phyloP scores from a whole-genome alignment of 2,888 invertebrate genomes.

The Drosophila acutilabella region DNA sequence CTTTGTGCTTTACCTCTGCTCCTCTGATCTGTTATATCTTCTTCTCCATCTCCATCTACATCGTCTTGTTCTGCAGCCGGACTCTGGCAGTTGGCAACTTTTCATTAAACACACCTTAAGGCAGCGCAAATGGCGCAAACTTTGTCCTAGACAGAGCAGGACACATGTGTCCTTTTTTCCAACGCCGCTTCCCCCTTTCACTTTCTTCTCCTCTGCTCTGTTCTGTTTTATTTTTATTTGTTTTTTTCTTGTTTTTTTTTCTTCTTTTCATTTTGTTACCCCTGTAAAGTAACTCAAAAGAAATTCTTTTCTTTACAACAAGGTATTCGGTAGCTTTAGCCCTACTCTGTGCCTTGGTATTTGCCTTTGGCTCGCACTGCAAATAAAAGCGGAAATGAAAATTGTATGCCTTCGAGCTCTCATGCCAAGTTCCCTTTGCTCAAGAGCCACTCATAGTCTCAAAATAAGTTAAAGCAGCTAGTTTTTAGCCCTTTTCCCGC shows the following conservation, averaged over 20 bases:
- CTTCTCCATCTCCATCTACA: conserved; percentile 1
- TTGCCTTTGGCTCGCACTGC: conserved; percentile 57
- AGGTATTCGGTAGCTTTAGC: conserved; percentile 44
- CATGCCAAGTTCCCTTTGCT: conserved; percentile 26
- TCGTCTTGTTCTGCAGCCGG: conserved; percentile 30
- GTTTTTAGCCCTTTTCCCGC: conserved; percentile 11
- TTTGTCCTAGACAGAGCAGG: conserved; percentile 57
- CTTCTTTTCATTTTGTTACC: conserved; percentile 26
- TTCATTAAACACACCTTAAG: conserved; percentile 79
- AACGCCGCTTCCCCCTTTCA: conserved; percentile 7
- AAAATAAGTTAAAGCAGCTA: conserved; percentile 62
- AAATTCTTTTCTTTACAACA: conserved; percentile 62
- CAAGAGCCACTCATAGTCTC: conserved; percentile 33
- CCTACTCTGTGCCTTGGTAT: conserved; percentile 21
- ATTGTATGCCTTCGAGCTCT: conserved; percentile 63
- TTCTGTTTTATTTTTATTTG: not conserved
- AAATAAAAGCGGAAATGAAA: conserved; percentile 71
- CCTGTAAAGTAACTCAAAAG: conserved; percentile 69
- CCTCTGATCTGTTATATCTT: conserved; percentile 4
- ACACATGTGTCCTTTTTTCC: conserved; percentile 58
- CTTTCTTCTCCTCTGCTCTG: not conserved
- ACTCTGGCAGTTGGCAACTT: conserved; percentile 62
- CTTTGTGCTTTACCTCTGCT: conserved; percentile 7
- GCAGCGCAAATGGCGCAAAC: conserved; percentile 71
- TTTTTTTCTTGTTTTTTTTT: conserved; percentile 1